These are phyloP conservation scores for Crotophaga sulcirostris DNA, from an alignment of 2,113 vertebrate species.

Conservation along the genomic window DNA sequence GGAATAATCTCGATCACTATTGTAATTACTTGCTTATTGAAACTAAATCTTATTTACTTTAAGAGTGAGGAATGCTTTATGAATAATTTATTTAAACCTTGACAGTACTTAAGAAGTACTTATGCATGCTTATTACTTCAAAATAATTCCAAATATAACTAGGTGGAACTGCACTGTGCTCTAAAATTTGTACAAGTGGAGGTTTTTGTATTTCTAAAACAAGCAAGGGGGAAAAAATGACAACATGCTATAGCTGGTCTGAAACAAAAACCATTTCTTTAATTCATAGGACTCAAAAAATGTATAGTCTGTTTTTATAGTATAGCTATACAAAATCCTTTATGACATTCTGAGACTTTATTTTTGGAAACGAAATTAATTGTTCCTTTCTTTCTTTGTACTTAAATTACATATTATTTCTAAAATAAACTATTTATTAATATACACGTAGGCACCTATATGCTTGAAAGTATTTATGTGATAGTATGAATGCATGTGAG, in stretches of 20 bases:
- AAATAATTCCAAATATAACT: background rate
- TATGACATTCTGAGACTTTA: fast-evolving
- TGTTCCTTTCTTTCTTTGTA: background rate
- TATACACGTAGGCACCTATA: background rate
- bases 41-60: background rate
- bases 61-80: background rate
- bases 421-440: background rate
- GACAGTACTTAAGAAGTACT: background rate
- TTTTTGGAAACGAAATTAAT: background rate
- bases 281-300: background rate
- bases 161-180: background rate
- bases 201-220: background rate
- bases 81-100: conserved; percentile 14
- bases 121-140: background rate
- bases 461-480: background rate
- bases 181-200: background rate
- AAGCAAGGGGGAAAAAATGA: background rate
- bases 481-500: background rate
- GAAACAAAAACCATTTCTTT: background rate
- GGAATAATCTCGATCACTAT: background rate
- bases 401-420: background rate
- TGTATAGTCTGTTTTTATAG: background rate
- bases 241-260: background rate
- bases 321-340: background rate
- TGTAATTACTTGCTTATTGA: background rate